Evolutionary conservation across 37 sponge, comb jelly and placozoan species (phyloP), one percentile per base, ranked within the genome.

Genomic region (Agelas oroides): DNA sequence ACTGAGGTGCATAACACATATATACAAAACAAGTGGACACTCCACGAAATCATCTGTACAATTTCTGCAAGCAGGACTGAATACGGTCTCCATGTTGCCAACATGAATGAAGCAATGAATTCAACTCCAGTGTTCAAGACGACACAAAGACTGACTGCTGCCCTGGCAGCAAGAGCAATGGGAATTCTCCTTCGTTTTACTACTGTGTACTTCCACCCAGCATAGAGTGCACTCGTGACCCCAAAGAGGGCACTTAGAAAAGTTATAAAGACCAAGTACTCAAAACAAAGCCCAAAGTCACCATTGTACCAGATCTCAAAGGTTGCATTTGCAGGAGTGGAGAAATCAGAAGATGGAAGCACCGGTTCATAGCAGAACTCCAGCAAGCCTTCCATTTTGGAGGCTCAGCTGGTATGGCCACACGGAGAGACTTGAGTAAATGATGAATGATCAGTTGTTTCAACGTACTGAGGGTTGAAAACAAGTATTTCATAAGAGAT

Each of bases 251-350:
- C 73, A 17, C 53, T 37, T 0, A 58, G 14, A 0, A 73, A 46
- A 19, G 65, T 74, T 24, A 62, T 28, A 34, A 93, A 71, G 8
- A 57, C 60, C 15, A 88, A 12, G 30, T 93, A 65, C 59, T 89
- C 77, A 52, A 93, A 89, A 57, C 94, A 93, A 6, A 89, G 62
- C 15, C 70, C 90, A 71, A 93, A 89, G 53, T 82, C 90, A 25
- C 71, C 71, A 6, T 81, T 71, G 28, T 67, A 15, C 94, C 90
- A 93, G 36, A 77, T 59, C 17, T 27, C 65, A 71, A 93, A 93
- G 19, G 83, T 59, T 33, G 62, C 28, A 34, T 73, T 73, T 8
- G 54, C 15, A 18, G 35, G 59, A 59, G 18, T 8, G n/a, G 32
- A 21, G 64, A 13, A 1, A 25, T 20, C 16, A 41, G 1, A 6